Conservation (phyloP, 1,140 invertebrate species). For the Potamilus streckersoni region DNA sequence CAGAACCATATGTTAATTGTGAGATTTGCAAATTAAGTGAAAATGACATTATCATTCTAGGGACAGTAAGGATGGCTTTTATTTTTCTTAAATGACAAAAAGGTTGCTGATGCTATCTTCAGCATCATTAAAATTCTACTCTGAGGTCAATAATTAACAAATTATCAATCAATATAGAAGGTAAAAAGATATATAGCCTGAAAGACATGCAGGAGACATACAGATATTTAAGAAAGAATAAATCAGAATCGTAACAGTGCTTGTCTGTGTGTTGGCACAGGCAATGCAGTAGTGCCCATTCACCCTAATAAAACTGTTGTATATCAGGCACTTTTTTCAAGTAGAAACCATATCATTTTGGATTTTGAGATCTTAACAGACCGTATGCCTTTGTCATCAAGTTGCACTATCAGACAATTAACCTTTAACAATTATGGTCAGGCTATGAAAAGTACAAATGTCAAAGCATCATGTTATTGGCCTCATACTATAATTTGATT, state of each 20-base stretch:
- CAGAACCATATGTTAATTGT: constrained; percentile 24
- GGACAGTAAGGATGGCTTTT: constrained; percentile 19
- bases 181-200: constrained; percentile 26
- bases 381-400: constrained; percentile 33
- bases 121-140: constrained; percentile 21
- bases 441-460: constrained; percentile 15
- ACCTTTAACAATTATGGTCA: constrained; percentile 28
- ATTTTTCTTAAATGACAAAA: neutral
- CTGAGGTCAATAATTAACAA: constrained; percentile 27
- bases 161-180: constrained; percentile 22
- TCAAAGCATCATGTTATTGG: neutral
- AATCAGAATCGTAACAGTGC: constrained; percentile 17
- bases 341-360: constrained; percentile 23
- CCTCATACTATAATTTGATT: no score
- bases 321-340: constrained; percentile 4
- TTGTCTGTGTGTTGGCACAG: constrained; percentile 10
- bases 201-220: constrained; percentile 4
- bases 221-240: neutral
- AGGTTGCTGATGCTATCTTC: constrained; percentile 6
- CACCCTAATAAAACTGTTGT: neutral
- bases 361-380: constrained; percentile 29
- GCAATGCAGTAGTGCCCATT: neutral
- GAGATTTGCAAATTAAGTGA: constrained; percentile 30
- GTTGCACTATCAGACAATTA: neutral
- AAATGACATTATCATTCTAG: constrained; percentile 29